Evolutionary conservation across 2,113 vertebrate species (phyloP), one percentile per base, ranked within the genome.

Genomic region (Trinectes maculatus): DNA sequence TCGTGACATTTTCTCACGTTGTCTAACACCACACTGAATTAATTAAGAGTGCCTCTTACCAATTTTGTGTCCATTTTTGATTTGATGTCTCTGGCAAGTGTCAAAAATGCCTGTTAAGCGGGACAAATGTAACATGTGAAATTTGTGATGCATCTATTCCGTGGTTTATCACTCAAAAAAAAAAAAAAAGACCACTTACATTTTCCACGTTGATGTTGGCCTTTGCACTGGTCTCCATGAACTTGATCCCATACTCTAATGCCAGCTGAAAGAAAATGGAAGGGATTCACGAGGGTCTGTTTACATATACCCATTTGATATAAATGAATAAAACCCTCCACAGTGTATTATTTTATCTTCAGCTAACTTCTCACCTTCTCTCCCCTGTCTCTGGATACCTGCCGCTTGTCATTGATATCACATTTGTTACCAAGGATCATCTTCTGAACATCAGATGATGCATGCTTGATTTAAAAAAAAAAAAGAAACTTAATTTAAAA

Each of bases 341-440:
- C 11, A 26, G 54, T 7, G 4, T 5, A 21, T 22, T 40, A 24
- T 8, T 33, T 22, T 6, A 26, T 39, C 6, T 25, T 5, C 8
- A 21, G 16, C 1, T 37, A 29, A 10, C 13, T 42, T 29, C 91
- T 91, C 12, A 99, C 98, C 94, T 98, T 97, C 74, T 98, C 96
- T 44, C 98, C 97, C 22, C 95, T 91, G 31, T 99, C 97, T 90
- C 93, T 95, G 47, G 97, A 96, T 16, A 99, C 98, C 74, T 99
- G 97, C 63, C 98, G 92, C 87, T 97, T 99, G 84, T 98, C 95
- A 0, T 98, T 98, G 52, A 98, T 96, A 12, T 99, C 98, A 51
- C 98, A 99, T 78, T 99, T 99, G 85, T 99, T 99, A 5, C 97
- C 98, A 2, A 99, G 93, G 59, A 99, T 95, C 98, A 99, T 99